Conservation (phyloP, 2,113 vertebrate genomes). For the Centropus bengalensis region DNA sequence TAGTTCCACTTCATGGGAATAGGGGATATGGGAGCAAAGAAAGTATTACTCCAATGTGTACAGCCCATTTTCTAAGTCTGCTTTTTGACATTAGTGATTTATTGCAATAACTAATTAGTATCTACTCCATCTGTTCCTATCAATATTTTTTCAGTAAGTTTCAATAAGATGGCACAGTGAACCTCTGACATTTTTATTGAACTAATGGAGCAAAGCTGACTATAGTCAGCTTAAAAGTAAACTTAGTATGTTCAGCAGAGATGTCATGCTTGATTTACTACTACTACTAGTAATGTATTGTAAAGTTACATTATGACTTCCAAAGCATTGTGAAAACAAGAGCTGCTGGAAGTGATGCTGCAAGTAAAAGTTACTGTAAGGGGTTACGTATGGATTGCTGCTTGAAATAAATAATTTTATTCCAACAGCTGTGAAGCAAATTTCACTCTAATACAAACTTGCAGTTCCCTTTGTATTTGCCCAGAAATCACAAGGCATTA, state of each 20-base stretch:
- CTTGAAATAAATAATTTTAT: constrained; percentile 31
- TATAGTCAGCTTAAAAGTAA: background rate
- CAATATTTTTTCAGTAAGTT: background rate
- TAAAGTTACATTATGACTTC: background rate
- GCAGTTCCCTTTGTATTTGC: background rate
- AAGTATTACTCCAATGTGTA: background rate
- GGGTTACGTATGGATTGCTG: background rate
- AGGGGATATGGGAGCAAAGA: background rate
- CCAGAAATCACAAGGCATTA: background rate
- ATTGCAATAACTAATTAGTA: background rate
- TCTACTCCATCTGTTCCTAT: background rate
- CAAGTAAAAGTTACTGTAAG: background rate
- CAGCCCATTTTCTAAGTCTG: background rate
- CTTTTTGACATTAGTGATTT: background rate
- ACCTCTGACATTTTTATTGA: background rate
- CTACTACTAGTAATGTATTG: background rate
- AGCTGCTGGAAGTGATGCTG: background rate
- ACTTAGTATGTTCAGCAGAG: background rate
- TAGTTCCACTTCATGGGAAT: too few relatives aligned
- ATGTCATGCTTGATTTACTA: background rate
- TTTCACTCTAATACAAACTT: background rate
- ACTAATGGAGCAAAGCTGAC: background rate
- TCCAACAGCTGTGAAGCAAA: constrained; percentile 15
- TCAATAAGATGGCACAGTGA: background rate
- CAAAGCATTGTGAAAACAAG: background rate